A percentile compares a stretch with the other conserved stretches of the same genome.
Conservation (phyloP, 2,888 invertebrate species). For the Bruchidius siliquastri region DNA sequence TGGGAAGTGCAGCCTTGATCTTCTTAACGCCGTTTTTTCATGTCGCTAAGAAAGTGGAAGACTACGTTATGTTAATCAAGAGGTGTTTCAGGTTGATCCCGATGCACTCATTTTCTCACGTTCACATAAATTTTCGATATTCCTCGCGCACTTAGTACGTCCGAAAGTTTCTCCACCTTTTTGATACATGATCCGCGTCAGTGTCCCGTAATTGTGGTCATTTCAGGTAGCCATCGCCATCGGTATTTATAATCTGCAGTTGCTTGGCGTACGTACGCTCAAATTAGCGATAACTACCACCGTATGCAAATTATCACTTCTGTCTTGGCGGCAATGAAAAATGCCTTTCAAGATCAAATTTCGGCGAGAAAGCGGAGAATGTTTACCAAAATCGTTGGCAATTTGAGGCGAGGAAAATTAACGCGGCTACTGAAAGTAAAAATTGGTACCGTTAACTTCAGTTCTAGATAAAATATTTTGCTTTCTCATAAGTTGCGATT, state of each 20-base stretch:
- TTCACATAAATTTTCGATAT: background rate
- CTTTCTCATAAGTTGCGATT: too few relatives aligned
- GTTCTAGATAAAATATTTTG: background rate
- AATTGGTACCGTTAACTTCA: background rate
- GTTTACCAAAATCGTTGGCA: background rate
- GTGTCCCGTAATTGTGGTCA: background rate
- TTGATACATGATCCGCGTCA: background rate
- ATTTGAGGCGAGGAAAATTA: background rate
- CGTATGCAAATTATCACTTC: background rate
- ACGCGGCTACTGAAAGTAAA: background rate
- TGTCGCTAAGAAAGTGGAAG: background rate
- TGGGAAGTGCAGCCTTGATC: too few relatives aligned
- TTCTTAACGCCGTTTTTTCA: too few relatives aligned
- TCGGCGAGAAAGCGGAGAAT: background rate
- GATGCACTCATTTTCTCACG: background rate
- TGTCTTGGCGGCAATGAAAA: background rate
- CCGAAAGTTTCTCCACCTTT: background rate
- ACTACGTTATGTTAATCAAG: background rate
- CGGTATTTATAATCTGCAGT: background rate
- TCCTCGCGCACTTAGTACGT: background rate
- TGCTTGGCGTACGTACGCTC: background rate
- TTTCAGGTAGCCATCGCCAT: background rate
- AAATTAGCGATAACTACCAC: background rate
- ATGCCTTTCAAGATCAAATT: background rate
- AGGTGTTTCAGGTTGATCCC: background rate